Evolutionary conservation across 2,888 invertebrate species (phyloP).

Genomic region (Agrypnus murinus): DNA sequence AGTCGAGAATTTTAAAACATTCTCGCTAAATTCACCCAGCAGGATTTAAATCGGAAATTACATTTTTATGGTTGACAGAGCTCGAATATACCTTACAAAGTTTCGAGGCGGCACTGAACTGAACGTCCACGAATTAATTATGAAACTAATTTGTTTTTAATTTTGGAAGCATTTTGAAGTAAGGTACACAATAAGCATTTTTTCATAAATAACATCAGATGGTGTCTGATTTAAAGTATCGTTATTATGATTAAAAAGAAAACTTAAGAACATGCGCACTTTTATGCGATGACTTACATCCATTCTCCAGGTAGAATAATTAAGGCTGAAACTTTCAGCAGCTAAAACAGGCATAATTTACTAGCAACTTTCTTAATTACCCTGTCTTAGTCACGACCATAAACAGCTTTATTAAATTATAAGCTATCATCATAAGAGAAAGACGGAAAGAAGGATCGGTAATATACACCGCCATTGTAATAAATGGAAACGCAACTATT

Average conservation of each 20-base stretch:
- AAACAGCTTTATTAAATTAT: conserved; percentile 27
- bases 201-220: too few relatives aligned
- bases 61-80: background rate
- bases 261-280: background rate
- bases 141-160: conserved; percentile 14
- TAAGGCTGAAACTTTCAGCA: background rate
- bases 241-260: too few relatives aligned
- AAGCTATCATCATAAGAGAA: background rate
- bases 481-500: too few relatives aligned
- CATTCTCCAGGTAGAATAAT: background rate
- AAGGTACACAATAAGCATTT: too few relatives aligned
- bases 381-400: conserved; percentile 3
- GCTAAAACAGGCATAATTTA: conserved; percentile 15
- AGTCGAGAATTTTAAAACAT: too few relatives aligned
- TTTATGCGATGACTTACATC: background rate
- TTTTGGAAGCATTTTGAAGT: background rate
- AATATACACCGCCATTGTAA: too few relatives aligned
- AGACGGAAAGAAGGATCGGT: too few relatives aligned
- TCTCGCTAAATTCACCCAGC: background rate
- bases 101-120: background rate
- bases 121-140: conserved; percentile 10
- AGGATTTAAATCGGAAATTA: conserved; percentile 10
- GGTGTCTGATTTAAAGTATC: too few relatives aligned
- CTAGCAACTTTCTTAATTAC: conserved; percentile 22
- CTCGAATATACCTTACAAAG: background rate